Conservation (phyloP, 2,797 vertebrate species). For the Cryptoprocta ferox region DNA sequence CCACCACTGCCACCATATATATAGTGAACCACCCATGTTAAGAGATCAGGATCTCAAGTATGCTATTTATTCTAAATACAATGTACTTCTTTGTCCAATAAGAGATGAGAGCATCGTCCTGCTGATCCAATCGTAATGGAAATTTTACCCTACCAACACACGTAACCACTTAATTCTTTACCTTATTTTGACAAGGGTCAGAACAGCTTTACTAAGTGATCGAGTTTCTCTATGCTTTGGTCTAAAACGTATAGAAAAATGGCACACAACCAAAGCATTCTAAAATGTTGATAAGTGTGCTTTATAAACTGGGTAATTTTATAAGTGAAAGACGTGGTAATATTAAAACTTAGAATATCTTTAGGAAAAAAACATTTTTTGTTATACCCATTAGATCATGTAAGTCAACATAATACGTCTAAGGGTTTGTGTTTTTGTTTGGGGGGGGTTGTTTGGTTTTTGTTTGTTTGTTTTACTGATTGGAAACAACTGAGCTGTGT, state of each 20-base stretch:
- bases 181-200: slow-evolving; percentile 67
- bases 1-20: background rate
- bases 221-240: slow-evolving; percentile 60
- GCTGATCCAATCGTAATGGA: slow-evolving; percentile 14
- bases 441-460: too few species aligned
- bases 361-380: slow-evolving; percentile 28
- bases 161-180: slow-evolving; percentile 77
- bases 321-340: slow-evolving; percentile 7
- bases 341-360: background rate
- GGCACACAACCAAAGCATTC: slow-evolving; percentile 54
- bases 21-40: background rate
- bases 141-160: slow-evolving; percentile 62
- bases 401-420: slow-evolving; percentile 14
- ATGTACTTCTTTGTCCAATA: slow-evolving; percentile 64
- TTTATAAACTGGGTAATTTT: slow-evolving; percentile 64
- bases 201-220: slow-evolving; percentile 66
- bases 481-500: slow-evolving; percentile 51
- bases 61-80: slow-evolving; percentile 41
- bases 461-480: background rate
- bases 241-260: slow-evolving; percentile 36
- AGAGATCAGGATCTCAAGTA: background rate
- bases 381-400: background rate
- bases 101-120: slow-evolving; percentile 56
- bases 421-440: background rate
- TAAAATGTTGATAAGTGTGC: slow-evolving; percentile 51